Evolutionary conservation across 2,113 vertebrate genomes (phyloP).

Genomic region (Microcebus jonahi): DNA sequence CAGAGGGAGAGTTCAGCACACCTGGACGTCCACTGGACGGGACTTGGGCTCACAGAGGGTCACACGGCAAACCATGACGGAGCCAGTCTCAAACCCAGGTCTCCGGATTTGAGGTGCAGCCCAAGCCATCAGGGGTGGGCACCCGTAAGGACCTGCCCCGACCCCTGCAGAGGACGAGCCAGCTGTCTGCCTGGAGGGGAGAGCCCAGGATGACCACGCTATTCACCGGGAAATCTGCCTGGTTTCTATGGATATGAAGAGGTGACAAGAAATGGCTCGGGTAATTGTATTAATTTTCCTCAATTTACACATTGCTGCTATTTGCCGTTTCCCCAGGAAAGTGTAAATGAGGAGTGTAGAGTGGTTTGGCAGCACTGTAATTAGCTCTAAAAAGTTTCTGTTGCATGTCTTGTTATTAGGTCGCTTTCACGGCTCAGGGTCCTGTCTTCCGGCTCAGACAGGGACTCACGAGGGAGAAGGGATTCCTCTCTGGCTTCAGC

Average conservation of each 20-base stretch:
- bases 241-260: slow-evolving; percentile 31
- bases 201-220: background rate
- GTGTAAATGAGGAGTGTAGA: slow-evolving; percentile 47
- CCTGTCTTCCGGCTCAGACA: background rate
- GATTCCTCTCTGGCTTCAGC: background rate
- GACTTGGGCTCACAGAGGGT: background rate
- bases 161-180: background rate
- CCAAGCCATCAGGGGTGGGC: accelerated
- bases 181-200: background rate
- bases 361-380: accelerated
- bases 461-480: background rate
- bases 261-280: slow-evolving; percentile 58
- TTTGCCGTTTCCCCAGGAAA: slow-evolving; percentile 40
- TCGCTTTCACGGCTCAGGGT: background rate
- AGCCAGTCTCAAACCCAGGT: background rate
- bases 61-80: accelerated
- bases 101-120: accelerated
- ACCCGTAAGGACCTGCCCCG: background rate
- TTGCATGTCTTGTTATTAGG: background rate
- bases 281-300: slow-evolving; percentile 72
- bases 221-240: background rate
- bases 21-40: background rate
- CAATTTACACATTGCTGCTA: slow-evolving; percentile 63
- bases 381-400: slow-evolving; percentile 7
- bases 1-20: accelerated